Conservation (phyloP, 2,888 invertebrate species). For the Drosophila multiciliata region DNA sequence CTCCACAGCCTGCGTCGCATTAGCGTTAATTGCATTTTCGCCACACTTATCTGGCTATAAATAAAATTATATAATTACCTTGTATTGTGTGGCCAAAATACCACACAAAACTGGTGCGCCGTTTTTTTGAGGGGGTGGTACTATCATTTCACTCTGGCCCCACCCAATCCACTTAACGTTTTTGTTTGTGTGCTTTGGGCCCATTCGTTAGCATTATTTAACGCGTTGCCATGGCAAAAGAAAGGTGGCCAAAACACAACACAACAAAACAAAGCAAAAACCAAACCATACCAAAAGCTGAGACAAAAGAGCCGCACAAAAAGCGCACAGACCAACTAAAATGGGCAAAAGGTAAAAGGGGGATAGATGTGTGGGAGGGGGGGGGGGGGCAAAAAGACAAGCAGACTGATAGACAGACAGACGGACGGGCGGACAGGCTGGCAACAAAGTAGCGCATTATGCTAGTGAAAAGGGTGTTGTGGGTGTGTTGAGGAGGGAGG, state of each 20-base stretch:
- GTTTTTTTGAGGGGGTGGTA: slow-evolving; percentile 16
- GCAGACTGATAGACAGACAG: slow-evolving; percentile 16
- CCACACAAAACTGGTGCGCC: slow-evolving; percentile 26
- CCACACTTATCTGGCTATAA: slow-evolving; percentile 80
- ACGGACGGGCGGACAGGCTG: neutral
- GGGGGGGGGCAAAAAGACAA: slow-evolving; percentile 11
- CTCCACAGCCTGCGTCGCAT: slow-evolving; percentile 12
- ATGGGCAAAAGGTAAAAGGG: slow-evolving; percentile 61
- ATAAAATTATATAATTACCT: slow-evolving; percentile 81
- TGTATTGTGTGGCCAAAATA: slow-evolving; percentile 65
- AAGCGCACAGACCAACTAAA: slow-evolving; percentile 60
- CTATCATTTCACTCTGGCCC: neutral
- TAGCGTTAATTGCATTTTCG: slow-evolving; percentile 77
- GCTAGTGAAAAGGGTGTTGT: neutral
- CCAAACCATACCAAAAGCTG: slow-evolving; percentile 35
- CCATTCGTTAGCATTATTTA: slow-evolving; percentile 72
- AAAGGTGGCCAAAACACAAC: slow-evolving; percentile 75
- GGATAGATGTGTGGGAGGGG: neutral
- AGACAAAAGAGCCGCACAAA: slow-evolving; percentile 54
- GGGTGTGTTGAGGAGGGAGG: neutral
- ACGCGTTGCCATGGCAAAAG: slow-evolving; percentile 76
- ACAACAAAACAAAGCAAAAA: slow-evolving; percentile 40
- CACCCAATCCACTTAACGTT: slow-evolving; percentile 71
- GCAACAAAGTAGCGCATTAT: slow-evolving; percentile 40
- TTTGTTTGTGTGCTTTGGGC: slow-evolving; percentile 31